These are phyloP conservation scores for Gallinago solitaria DNA, from an alignment of 2,797 vertebrate species.

Conservation along the genomic window DNA sequence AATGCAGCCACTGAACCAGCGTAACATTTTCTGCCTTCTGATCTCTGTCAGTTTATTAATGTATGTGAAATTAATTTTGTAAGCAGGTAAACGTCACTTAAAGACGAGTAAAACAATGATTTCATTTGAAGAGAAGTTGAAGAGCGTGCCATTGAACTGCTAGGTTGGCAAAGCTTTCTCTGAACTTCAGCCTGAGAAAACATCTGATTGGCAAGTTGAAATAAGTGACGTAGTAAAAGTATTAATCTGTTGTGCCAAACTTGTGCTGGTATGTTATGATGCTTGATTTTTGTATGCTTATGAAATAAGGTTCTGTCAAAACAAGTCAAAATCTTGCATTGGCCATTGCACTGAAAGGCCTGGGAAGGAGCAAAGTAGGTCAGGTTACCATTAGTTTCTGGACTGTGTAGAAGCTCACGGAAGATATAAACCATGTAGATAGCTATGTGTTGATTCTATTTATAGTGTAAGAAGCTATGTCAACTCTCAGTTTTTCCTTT, in stretches of 20 bases:
- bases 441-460: neutral
- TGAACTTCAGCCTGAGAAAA: neutral
- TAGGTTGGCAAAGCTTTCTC: neutral
- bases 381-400: neutral
- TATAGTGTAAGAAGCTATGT: neutral
- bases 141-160: neutral
- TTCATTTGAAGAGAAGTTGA: neutral
- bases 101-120: neutral
- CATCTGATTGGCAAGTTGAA: neutral
- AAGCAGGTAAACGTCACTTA: neutral
- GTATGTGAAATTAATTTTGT: neutral
- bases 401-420: neutral
- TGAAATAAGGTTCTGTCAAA: neutral
- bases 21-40: neutral
- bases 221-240: neutral
- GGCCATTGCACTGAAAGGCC: neutral
- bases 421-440: neutral
- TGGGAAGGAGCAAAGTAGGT: neutral
- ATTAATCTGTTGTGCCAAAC: neutral
- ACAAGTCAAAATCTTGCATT: neutral
- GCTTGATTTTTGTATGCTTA: neutral
- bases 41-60: neutral
- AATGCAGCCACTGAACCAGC: neutral
- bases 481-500: constrained; percentile 10
- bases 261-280: neutral